These are phyloP conservation scores for Pseudonaja textilis DNA, from an alignment of 2,113 vertebrate genomes.

Conservation along the genomic window DNA sequence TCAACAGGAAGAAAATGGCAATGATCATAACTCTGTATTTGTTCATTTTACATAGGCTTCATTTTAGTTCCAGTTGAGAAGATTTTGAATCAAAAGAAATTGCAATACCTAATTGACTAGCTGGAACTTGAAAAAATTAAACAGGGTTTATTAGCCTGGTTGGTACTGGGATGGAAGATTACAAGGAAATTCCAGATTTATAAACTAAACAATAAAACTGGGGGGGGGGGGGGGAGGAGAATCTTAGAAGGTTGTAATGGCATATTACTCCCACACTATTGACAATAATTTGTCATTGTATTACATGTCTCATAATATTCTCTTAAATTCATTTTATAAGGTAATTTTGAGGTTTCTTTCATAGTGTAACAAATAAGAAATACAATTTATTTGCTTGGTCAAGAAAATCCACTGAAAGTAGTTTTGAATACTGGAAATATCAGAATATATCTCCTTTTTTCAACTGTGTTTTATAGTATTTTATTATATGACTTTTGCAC, in stretches of 20 bases:
- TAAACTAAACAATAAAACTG: neutral
- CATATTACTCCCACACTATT: neutral
- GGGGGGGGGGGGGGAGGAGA: neutral
- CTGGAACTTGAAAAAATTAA: neutral
- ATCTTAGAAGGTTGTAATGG: neutral
- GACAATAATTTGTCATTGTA: neutral
- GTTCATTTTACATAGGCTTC: neutral
- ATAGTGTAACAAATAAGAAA: neutral
- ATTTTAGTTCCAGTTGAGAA: neutral
- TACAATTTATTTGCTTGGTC: rapidly evolving
- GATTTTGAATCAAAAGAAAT: neutral
- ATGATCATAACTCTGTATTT: neutral
- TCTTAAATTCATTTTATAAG: neutral
- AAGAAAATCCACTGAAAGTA: neutral
- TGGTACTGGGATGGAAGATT: neutral
- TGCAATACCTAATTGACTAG: neutral
- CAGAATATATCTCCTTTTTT: neutral
- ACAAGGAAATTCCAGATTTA: neutral
- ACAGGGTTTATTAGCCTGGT: neutral
- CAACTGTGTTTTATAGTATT: neutral
- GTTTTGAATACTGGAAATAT: neutral
- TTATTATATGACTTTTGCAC: neutral
- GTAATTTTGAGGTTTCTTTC: neutral
- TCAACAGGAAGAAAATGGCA: neutral
- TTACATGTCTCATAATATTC: neutral